Evolutionary conservation across 2,113 vertebrate species (phyloP).

Genomic region (Carassius carassius): DNA sequence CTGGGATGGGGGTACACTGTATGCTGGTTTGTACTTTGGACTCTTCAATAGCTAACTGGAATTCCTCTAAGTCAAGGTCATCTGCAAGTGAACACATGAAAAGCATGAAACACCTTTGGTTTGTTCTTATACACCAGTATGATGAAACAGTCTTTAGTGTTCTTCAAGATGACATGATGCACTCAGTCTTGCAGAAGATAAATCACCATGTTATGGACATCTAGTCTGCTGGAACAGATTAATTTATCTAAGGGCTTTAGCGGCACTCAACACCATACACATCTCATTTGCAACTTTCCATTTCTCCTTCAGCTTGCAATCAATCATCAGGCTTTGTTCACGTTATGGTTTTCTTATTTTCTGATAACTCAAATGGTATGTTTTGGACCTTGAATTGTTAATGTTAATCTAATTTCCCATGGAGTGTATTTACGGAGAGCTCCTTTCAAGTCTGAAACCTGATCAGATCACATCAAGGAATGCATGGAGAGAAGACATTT

Average conservation of each 20-base stretch:
- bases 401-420: slow-evolving; percentile 36
- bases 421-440: slow-evolving; percentile 44
- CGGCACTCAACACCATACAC: slow-evolving; percentile 10
- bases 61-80: slow-evolving; percentile 87
- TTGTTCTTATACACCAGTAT: not conserved
- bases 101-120: not conserved
- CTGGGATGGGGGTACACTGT: slow-evolving; percentile 89
- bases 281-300: slow-evolving; percentile 36
- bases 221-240: slow-evolving; percentile 10
- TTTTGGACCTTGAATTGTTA: slow-evolving; percentile 44
- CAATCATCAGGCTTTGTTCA: slow-evolving; percentile 36
- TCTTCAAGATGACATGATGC: slow-evolving; percentile 25
- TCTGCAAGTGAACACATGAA: slow-evolving; percentile 72
- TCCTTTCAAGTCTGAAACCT: slow-evolving; percentile 48
- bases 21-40: slow-evolving; percentile 83
- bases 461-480: slow-evolving; percentile 42
- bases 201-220: slow-evolving; percentile 22
- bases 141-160: slow-evolving; percentile 8
- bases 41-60: slow-evolving; percentile 86
- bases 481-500: slow-evolving; percentile 47
- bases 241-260: slow-evolving; percentile 34
- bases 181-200: slow-evolving; percentile 32
- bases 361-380: slow-evolving; percentile 23
- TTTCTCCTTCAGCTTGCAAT: slow-evolving; percentile 31
- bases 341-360: slow-evolving; percentile 44